Percentiles rank a stretch among this genome's conserved stretches.
Evolutionary conservation across 1,140 invertebrate genomes (phyloP).

Genomic region (Colletes latitarsis): DNA sequence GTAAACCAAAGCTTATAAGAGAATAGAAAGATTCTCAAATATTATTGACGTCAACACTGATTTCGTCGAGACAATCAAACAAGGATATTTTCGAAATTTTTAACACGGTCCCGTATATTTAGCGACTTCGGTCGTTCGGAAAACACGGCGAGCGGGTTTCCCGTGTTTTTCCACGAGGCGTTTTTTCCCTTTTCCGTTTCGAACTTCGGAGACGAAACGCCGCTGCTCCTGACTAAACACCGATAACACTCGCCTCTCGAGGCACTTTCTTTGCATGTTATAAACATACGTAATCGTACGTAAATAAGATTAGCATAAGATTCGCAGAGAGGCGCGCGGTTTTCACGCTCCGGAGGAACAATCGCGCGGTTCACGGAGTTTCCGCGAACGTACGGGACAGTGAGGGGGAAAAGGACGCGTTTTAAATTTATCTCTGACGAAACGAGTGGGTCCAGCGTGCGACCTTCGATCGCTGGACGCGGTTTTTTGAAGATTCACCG

Average conservation of each 20-base stretch:
- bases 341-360: constrained; percentile 42
- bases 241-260: constrained; percentile 74
- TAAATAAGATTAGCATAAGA: constrained; percentile 82
- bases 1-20: too few species aligned
- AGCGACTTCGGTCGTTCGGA: too few species aligned
- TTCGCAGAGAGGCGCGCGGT: constrained; percentile 43
- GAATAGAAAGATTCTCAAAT: too few species aligned
- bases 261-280: constrained; percentile 81
- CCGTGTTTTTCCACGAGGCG: constrained; percentile 60
- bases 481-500: constrained; percentile 19
- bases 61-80: too few species aligned
- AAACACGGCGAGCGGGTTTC: neutral
- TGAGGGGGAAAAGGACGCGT: constrained; percentile 6
- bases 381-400: neutral
- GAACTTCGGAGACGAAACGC: constrained; percentile 67
- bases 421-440: constrained; percentile 59
- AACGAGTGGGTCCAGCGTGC: too few species aligned
- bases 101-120: too few species aligned
- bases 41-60: too few species aligned
- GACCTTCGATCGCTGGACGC: constrained; percentile 19
- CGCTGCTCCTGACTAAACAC: constrained; percentile 80
- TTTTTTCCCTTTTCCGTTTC: constrained; percentile 54
- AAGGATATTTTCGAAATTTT: too few species aligned
- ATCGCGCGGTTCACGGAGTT: constrained; percentile 32
- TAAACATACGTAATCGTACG: constrained; percentile 82